A percentile compares a stretch with the other conserved stretches of the same genome.
Conservation (phyloP, 2,888 invertebrate species). For the Phytoseiulus persimilis region DNA sequence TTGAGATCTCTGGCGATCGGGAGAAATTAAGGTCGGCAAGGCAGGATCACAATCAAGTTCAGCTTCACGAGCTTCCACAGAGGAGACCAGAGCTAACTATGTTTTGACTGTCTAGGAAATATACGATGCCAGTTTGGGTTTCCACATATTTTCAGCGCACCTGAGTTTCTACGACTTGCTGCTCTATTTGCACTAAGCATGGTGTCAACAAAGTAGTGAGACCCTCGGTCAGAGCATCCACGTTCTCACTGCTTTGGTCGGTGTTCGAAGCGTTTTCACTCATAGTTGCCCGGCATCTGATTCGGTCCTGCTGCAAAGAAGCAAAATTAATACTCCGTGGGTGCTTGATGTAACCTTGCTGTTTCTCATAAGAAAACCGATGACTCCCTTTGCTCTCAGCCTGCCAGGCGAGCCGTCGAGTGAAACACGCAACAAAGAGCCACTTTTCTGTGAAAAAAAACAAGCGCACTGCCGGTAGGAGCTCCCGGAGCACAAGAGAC, state of each 20-base stretch:
- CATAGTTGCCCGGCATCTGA: not conserved
- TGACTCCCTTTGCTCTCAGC: too few relatives aligned
- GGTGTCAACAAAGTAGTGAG: slow-evolving; percentile 35
- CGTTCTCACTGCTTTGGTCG: slow-evolving; percentile 19
- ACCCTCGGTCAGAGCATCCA: slow-evolving; percentile 29
- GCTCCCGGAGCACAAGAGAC: not conserved
- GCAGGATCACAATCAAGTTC: not conserved
- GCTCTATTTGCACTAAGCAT: slow-evolving; percentile 10
- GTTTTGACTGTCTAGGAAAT: too few relatives aligned
- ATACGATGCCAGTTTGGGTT: not conserved
- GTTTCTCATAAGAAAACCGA: too few relatives aligned
- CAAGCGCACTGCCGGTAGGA: not conserved
- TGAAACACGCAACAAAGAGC: not conserved
- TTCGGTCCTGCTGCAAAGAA: too few relatives aligned
- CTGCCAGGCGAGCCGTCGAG: not conserved
- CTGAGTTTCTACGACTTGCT: slow-evolving; percentile 11
- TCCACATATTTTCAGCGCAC: not conserved
- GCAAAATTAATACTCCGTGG: too few relatives aligned
- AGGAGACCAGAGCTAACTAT: too few relatives aligned
- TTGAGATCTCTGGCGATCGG: not conserved
- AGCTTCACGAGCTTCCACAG: too few relatives aligned
- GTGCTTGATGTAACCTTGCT: too few relatives aligned
- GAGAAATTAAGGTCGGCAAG: not conserved
- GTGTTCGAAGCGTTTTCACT: slow-evolving; percentile 17
- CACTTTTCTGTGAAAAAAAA: not conserved